Base-by-base conservation (phyloP, 2,888 invertebrate genomes). In the Brenthis ino region DNA sequence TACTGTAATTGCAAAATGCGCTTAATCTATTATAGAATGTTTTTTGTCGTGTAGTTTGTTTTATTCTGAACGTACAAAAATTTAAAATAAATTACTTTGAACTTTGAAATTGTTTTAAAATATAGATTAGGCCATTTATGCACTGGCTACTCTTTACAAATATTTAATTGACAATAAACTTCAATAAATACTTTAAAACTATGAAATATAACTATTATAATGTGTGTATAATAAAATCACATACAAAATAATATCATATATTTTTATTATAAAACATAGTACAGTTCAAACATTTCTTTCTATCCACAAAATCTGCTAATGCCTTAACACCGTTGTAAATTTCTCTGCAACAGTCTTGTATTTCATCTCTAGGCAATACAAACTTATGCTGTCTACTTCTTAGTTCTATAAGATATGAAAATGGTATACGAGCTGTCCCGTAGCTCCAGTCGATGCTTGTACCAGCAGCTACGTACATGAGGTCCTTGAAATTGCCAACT, bases 381-480 rank as follows among this genome's bases (percentile, higher is more conserved):
- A 93, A 93, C 64, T 84, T 85, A 70, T 87, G 81, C 54, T 85
- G 80, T 70, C 87, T 91, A 71, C 90, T 85, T 69, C 89, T 83
- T 51, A 93, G 70, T 72, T 93, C 93, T 11, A 92, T 71, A 33
- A 93, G 86, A 66, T 91, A 93, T 0, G 93, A 87, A 75, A 84
- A 93, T 0, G 91, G 93, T 43, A 93, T 90, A 3, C 79, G 83
- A 16, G 90, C 92, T 3, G 85, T 84, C 6, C 90, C 91, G 60
- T 93, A 92, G 71, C 91, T 91, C 92, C 93, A 93, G 73, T 93
- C 93, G 47, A 91, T 88, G 72, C 93, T 93, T 1, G 92, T 92
- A 0, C 93, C 93, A 57, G 82, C 78, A 0, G 93, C 91, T 57
- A 79, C 80, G 71, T 92, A 93, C 91, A 91, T 93, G 0, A 92